Conservation (phyloP, 2,797 vertebrate species). For the Eulemur mongoz region DNA sequence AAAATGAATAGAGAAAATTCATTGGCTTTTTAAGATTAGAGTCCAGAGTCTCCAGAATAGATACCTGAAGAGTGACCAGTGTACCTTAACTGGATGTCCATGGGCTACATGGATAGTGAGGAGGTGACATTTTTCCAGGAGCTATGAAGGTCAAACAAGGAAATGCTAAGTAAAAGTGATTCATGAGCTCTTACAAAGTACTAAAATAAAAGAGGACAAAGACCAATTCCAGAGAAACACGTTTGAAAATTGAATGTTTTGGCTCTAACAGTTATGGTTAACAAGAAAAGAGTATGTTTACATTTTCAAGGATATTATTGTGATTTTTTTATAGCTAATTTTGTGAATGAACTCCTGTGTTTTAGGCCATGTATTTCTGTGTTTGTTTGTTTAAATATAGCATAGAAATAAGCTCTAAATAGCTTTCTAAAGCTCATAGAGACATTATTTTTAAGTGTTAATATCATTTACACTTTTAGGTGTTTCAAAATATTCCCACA, state of each 20-base stretch:
- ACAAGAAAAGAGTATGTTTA: not conserved
- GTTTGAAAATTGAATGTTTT: not conserved
- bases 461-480: not conserved
- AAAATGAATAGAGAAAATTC: not conserved
- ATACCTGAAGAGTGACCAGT: not conserved
- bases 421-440: not conserved
- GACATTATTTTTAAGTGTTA: not conserved
- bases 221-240: not conserved
- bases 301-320: not conserved
- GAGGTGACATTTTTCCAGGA: not conserved
- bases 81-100: not conserved
- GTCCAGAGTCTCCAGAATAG: not conserved
- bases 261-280: not conserved
- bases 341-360: not conserved
- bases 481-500: not conserved
- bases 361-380: not conserved
- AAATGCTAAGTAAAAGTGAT: slow-evolving; percentile 7
- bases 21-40: not conserved
- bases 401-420: not conserved
- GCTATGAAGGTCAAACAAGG: not conserved
- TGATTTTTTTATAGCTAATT: not conserved
- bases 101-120: not conserved
- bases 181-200: not conserved
- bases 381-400: not conserved
- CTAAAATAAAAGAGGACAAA: slow-evolving; percentile 8